Base-by-base conservation (phyloP, 2,888 invertebrate genomes). In the Belgica antarctica region DNA sequence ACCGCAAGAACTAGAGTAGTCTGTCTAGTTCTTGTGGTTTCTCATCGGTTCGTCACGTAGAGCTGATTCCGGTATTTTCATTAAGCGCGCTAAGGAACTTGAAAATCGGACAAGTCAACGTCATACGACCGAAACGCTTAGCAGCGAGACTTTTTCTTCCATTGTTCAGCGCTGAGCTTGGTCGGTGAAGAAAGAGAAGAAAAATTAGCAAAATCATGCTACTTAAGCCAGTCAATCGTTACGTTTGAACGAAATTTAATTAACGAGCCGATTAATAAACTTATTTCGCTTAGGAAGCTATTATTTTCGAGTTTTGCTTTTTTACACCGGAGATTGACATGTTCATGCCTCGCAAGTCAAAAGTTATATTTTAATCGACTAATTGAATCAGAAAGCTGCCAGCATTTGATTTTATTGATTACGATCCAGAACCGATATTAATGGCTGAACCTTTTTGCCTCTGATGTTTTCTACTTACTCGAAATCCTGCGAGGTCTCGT, bases 401-500 rank as follows among this genome's bases (percentile, higher is more conserved):
- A n/a, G n/a, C 3, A 31, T 31, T 31, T 31, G 10, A 31, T 31
- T 31, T 31, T 31, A 31, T 7, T 31, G 10, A 31, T n/a, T 7
- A 31, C 31, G 10, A 31, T 4, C 31, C 4, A 31, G 10, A 31
- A 7, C 31, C 10, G n/a, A n/a, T n/a, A n/a, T n/a, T n/a, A n/a
- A n/a, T n/a, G n/a, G n/a, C n/a, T n/a, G n/a, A n/a, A n/a, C n/a
- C n/a, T n/a, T n/a, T n/a, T n/a, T n/a, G 41, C 12, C 15, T 41
- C 52, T 22, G 12, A 52, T 8, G 34, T 34, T 34, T 34, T 24
- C 2, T 27, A 24, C 76, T 75, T 78, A 93, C 93, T 83, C 89
- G 88, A 79, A 94, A 94, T 69, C 90, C 91, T 75, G 86, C 85
- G 73, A 96, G 83, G 80, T 96, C 94, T 72, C 87, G 85, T 24